Evolutionary conservation across 2,888 invertebrate genomes (phyloP).

Genomic region (Philereme vetulata): DNA sequence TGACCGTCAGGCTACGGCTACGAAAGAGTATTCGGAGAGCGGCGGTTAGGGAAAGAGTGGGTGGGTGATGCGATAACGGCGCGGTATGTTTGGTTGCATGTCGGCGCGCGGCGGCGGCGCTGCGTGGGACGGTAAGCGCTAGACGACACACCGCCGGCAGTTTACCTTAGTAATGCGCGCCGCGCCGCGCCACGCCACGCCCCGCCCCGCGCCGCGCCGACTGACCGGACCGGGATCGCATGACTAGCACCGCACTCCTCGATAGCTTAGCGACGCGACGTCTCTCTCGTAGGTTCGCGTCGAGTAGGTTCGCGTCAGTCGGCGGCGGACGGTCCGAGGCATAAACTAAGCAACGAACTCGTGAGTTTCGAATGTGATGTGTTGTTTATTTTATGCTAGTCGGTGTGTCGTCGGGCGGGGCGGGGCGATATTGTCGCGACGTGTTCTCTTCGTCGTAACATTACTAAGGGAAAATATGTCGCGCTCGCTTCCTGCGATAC

Average conservation of each 20-base stretch:
- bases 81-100: conserved; percentile 75
- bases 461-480: conserved; percentile 81
- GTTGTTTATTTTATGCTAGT: conserved; percentile 2
- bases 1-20: too few relatives aligned
- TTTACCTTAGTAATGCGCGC: conserved; percentile 77
- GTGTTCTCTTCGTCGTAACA: conserved; percentile 54
- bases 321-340: conserved; percentile 18
- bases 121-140: conserved; percentile 69
- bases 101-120: conserved; percentile 54
- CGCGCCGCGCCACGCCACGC: conserved; percentile 23
- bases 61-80: conserved; percentile 51
- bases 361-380: conserved; percentile 4
- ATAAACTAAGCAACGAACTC: not conserved
- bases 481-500: conserved; percentile 64
- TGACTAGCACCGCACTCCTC: not conserved
- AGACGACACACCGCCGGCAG: conserved; percentile 59
- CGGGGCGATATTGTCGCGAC: conserved; percentile 43
- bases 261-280: not conserved
- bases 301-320: conserved; percentile 22
- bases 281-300: conserved; percentile 6
- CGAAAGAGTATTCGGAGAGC: too few relatives aligned
- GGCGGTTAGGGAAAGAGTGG: conserved; percentile 6
- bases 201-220: conserved; percentile 19
- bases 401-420: conserved; percentile 14
- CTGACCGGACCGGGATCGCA: conserved; percentile 18